Evolutionary conservation across 35 echinoderm and acorn worm species (phyloP).

Genomic region (Apostichopus japonicus): DNA sequence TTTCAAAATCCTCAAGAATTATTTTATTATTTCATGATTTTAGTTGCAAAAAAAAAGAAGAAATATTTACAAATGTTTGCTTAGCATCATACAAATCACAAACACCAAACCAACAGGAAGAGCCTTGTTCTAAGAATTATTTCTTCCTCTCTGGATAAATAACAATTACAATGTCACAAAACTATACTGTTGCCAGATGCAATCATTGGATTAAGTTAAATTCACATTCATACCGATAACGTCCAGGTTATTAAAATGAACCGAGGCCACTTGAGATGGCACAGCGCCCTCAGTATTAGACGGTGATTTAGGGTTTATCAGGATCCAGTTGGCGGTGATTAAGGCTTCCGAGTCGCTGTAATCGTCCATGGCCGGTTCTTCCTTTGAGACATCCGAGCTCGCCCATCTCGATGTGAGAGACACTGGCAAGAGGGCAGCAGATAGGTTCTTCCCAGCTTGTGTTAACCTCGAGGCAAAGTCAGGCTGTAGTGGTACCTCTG

Average conservation of each 20-base stretch:
- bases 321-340: slow-evolving; percentile 69
- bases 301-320: slow-evolving; percentile 71
- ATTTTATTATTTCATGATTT: too few relatives aligned
- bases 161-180: neutral
- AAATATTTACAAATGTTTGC: too few relatives aligned
- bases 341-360: slow-evolving; percentile 75
- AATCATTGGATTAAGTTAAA: neutral
- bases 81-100: too few relatives aligned
- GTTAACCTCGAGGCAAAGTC: slow-evolving; percentile 68
- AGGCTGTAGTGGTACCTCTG: slow-evolving; percentile 59
- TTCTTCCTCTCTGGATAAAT: neutral
- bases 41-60: too few relatives aligned
- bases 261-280: slow-evolving; percentile 60
- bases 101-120: too few relatives aligned
- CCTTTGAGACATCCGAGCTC: neutral
- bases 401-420: neutral
- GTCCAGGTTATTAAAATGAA: slow-evolving; percentile 92
- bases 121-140: too few relatives aligned
- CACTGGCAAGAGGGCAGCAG: neutral
- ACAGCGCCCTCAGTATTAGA: slow-evolving; percentile 42
- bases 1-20: too few relatives aligned
- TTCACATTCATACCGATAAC: slow-evolving; percentile 67
- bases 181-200: neutral
- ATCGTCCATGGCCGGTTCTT: neutral
- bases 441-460: slow-evolving; percentile 34